Evolutionary conservation across 53 echinoderm and acorn worm genomes (phyloP).

Genomic region (Henricia sp.): DNA sequence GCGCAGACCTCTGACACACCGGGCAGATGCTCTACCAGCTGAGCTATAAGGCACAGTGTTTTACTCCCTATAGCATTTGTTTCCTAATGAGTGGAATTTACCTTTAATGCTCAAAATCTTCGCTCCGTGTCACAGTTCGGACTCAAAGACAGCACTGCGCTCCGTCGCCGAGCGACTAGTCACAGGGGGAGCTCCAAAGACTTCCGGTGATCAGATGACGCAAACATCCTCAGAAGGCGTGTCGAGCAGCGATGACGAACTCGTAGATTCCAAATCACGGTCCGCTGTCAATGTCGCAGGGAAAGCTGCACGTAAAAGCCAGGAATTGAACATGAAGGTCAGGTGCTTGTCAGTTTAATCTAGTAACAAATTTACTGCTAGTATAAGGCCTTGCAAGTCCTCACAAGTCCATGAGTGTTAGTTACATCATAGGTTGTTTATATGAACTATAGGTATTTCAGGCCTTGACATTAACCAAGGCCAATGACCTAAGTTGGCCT

Average conservation of each 20-base stretch:
- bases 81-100: too few species aligned
- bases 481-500: too few species aligned
- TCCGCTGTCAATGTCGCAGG: neutral
- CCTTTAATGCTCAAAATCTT: neutral
- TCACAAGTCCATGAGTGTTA: too few species aligned
- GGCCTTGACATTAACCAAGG: too few species aligned
- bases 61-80: neutral
- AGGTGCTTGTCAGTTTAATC: too few species aligned
- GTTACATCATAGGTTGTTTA: too few species aligned
- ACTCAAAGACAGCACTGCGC: slow-evolving; percentile 54
- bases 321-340: slow-evolving; percentile 39
- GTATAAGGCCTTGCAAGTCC: too few species aligned
- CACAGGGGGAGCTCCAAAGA: slow-evolving; percentile 70
- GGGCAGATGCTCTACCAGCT: too few species aligned
- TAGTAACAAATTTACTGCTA: too few species aligned
- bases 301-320: slow-evolving; percentile 32
- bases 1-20: too few species aligned
- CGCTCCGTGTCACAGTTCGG: neutral
- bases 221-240: slow-evolving; percentile 64
- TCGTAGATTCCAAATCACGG: neutral
- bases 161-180: slow-evolving; percentile 39
- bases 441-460: too few species aligned
- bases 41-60: too few species aligned
- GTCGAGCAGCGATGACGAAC: slow-evolving; percentile 58
- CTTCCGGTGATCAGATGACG: slow-evolving; percentile 54